These are phyloP conservation scores for Picathartes gymnocephalus DNA, from an alignment of 2,113 vertebrate genomes.

Conservation along the genomic window DNA sequence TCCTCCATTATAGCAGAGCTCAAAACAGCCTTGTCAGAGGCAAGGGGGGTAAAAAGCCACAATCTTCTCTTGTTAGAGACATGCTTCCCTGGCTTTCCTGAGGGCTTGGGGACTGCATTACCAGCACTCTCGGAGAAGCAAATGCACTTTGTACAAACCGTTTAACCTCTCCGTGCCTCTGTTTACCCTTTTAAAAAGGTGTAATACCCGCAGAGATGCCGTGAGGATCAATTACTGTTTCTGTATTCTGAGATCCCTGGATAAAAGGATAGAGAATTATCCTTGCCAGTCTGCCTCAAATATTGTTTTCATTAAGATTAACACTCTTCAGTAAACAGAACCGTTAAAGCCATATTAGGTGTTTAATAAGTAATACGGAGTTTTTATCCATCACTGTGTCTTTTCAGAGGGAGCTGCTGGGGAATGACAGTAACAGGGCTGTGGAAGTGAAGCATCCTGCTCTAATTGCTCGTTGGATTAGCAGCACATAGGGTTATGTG, in stretches of 20 bases:
- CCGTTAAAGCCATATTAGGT: slow-evolving; percentile 30
- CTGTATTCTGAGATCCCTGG: slow-evolving; percentile 3
- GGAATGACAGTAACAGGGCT: background rate
- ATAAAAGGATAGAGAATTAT: slow-evolving; percentile 43
- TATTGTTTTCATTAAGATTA: slow-evolving; percentile 60
- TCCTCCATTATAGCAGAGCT: background rate
- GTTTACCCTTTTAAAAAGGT: slow-evolving; percentile 36
- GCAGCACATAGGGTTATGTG: background rate
- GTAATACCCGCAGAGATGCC: background rate
- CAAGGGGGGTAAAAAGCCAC: background rate
- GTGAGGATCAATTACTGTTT: slow-evolving; percentile 23
- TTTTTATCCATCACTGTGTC: slow-evolving; percentile 25
- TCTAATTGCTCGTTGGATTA: slow-evolving; percentile 55
- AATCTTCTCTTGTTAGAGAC: background rate
- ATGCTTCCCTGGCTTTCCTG: background rate
- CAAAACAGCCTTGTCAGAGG: background rate
- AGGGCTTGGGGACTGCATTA: background rate
- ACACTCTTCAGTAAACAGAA: slow-evolving; percentile 51
- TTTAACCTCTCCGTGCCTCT: slow-evolving; percentile 34
- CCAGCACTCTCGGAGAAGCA: background rate
- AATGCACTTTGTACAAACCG: background rate
- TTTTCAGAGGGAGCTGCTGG: background rate
- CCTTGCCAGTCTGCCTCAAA: slow-evolving; percentile 25
- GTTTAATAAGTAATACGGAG: slow-evolving; percentile 58
- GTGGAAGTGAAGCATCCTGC: background rate